Evolutionary conservation across 2,888 invertebrate species (phyloP).

Genomic region (Agrotis ipsilon): DNA sequence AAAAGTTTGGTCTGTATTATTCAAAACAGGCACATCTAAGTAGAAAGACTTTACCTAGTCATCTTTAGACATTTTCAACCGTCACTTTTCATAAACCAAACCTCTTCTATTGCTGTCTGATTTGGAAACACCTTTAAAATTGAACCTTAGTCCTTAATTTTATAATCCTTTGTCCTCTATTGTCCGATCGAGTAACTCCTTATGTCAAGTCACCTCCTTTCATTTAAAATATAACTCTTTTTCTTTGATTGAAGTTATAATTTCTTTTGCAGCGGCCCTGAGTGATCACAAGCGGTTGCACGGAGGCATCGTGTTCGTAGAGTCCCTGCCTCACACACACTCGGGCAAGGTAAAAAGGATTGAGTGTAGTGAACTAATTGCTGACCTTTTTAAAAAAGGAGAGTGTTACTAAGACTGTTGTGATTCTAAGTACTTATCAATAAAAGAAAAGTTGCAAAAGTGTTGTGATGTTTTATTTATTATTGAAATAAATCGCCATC

Average conservation of each 20-base stretch:
- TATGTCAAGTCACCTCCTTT: background rate
- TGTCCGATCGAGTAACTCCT: background rate
- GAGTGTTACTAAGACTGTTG: conserved; percentile 41
- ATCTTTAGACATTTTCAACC: conserved; percentile 28
- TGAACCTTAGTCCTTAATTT: background rate
- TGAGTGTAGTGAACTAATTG: conserved; percentile 64
- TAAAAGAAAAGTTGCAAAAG: background rate
- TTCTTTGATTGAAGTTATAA: background rate
- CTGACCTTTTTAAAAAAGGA: conserved; percentile 61
- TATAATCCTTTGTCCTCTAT: conserved; percentile 12
- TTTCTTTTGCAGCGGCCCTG: conserved; percentile 67
- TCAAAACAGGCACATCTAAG: conserved; percentile 6
- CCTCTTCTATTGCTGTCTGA: conserved; percentile 37
- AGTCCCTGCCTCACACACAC: conserved; percentile 74
- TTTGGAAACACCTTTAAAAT: conserved; percentile 25
- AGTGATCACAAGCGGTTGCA: conserved; percentile 77
- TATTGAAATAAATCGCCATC: too few relatives aligned
- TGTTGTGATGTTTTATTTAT: conserved; percentile 4
- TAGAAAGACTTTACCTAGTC: conserved; percentile 27
- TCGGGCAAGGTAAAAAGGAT: conserved; percentile 74
- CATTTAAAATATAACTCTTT: background rate
- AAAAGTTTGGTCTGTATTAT: conserved; percentile 22
- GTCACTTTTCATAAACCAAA: conserved; percentile 42
- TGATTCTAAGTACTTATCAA: background rate
- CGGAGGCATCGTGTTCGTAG: conserved; percentile 75